These are phyloP conservation scores for Drosophila lacertosa DNA, from an alignment of 1,140 invertebrate genomes.

Conservation along the genomic window DNA sequence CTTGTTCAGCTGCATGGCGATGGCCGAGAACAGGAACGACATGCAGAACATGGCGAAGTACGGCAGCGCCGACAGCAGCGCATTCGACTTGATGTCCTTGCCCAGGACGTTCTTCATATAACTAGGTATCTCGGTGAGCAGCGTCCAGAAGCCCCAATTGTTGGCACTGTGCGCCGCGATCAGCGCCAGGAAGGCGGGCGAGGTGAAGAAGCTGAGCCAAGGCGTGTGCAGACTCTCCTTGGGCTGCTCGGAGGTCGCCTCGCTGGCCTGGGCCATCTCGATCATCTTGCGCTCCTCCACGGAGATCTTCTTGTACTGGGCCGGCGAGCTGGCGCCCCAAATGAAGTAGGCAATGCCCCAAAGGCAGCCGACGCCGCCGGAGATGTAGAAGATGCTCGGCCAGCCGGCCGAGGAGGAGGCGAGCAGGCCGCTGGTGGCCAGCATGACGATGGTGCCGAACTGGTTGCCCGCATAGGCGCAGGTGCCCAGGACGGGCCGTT, in stretches of 20 bases:
- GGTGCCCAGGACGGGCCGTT: conserved; percentile 86
- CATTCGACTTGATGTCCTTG: conserved; percentile 91
- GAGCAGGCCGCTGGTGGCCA: conserved; percentile 88
- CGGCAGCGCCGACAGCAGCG: conserved; percentile 91
- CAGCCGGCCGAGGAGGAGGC: conserved; percentile 88
- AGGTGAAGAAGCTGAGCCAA: conserved; percentile 91
- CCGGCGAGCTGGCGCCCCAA: conserved; percentile 88
- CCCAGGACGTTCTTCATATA: conserved; percentile 94
- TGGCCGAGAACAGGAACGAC: conserved; percentile 86
- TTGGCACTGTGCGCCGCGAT: conserved; percentile 93
- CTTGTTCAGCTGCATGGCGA: conserved; percentile 86
- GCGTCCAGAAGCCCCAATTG: conserved; percentile 97
- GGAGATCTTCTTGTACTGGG: conserved; percentile 86
- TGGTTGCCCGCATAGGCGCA: conserved; percentile 87
- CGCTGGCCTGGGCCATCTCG: conserved; percentile 74
- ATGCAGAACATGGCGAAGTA: conserved; percentile 90
- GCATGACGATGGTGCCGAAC: conserved; percentile 90
- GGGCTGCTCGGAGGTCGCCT: conserved; percentile 34
- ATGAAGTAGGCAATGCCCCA: conserved; percentile 88
- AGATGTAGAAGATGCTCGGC: conserved; percentile 91
- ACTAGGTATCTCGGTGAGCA: conserved; percentile 95
- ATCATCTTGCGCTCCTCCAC: conserved; percentile 87
- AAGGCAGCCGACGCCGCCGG: conserved; percentile 87
- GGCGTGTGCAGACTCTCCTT: conserved; percentile 80
- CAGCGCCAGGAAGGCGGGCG: conserved; percentile 92